Percentiles rank a stretch among this genome's conserved stretches.
phyloP scores from a whole-genome alignment of 1,140 invertebrate genomes.

The Rhyacophila brunnea region DNA sequence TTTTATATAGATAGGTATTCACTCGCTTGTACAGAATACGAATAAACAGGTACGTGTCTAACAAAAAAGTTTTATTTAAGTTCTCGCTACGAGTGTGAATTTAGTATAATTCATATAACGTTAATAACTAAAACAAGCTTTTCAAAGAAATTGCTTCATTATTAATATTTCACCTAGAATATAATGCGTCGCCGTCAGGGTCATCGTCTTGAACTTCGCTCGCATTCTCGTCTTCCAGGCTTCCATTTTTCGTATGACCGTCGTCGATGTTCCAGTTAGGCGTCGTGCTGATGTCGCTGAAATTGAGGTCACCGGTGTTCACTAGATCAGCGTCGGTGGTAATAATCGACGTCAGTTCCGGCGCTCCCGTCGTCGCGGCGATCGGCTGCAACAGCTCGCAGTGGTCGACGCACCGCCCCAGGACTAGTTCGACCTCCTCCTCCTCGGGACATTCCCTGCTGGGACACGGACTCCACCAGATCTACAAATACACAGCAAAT shows the following conservation, averaged over 20 bases:
- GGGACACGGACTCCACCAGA: constrained; percentile 77
- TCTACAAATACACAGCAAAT: constrained; percentile 44
- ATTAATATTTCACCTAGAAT: neutral
- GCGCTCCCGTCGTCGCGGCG: constrained; percentile 25
- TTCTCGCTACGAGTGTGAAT: too few relatives aligned
- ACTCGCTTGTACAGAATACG: too few relatives aligned
- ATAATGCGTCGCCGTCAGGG: neutral
- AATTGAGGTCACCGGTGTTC: constrained; percentile 50
- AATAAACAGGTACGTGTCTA: too few relatives aligned
- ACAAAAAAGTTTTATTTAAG: too few relatives aligned
- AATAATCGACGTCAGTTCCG: constrained; percentile 40
- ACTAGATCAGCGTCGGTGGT: neutral
- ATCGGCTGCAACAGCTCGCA: constrained; percentile 56
- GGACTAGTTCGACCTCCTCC: constrained; percentile 66
- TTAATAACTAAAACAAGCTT: too few relatives aligned
- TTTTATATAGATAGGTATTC: too few relatives aligned
- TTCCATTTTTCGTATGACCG: too few relatives aligned
- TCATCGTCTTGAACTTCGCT: constrained; percentile 5
- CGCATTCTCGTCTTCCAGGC: neutral
- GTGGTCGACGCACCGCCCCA: constrained; percentile 68
- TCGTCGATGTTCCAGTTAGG: constrained; percentile 21
- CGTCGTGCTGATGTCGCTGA: constrained; percentile 54
- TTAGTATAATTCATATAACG: too few relatives aligned
- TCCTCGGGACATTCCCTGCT: constrained; percentile 72
- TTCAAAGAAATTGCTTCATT: too few relatives aligned